Evolutionary conservation across 1,140 invertebrate species (phyloP), one percentile per base, ranked within the genome.

Genomic region (Zaprionus tsacasi): DNA sequence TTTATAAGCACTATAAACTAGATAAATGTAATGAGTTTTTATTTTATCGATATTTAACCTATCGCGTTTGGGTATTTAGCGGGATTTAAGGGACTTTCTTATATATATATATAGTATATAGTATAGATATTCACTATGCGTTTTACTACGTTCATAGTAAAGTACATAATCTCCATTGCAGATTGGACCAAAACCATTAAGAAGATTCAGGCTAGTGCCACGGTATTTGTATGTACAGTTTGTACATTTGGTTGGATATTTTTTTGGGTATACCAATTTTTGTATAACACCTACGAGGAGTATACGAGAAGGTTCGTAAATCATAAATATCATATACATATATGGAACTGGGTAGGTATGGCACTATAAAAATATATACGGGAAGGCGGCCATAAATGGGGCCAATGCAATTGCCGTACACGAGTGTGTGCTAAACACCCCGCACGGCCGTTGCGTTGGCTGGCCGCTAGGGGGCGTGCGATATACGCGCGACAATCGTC

Each of bases 131-230:
- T 54, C 43, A 78, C 64, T 72, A 59, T 86, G 83, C 85, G 79
- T 90, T 89, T 90, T 89, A 89, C 86, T 91, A 90, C 82, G 88
- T 91, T 92, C 91, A 92, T 92, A 92, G 91, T 92, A 92, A 92
- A 92, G 91, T 92, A 92, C 91, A 92, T 92, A 92, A 92, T 92
- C 82, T 91, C 91, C 91, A 92, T 92, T 72, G 91, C 87, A 92
- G 88, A 92, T 91, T 92, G 91, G 91, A 91, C 91, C 86, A 92
- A 92, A 92, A 92, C 91, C 91, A 92, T 92, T 92, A 92, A 92
- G 85, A 81, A 87, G 91, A 92, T 92, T 92, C 91, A 81, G 74
- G 79, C 90, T 87, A 81, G 73, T 91, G 90, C 86, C 78, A 74
- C 78, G 82, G 85, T 81, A 82, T 82, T 78, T 85, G 10, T 30